Base-by-base conservation (phyloP, 2,888 invertebrate species). In the Megastigmus dorsalis region DNA sequence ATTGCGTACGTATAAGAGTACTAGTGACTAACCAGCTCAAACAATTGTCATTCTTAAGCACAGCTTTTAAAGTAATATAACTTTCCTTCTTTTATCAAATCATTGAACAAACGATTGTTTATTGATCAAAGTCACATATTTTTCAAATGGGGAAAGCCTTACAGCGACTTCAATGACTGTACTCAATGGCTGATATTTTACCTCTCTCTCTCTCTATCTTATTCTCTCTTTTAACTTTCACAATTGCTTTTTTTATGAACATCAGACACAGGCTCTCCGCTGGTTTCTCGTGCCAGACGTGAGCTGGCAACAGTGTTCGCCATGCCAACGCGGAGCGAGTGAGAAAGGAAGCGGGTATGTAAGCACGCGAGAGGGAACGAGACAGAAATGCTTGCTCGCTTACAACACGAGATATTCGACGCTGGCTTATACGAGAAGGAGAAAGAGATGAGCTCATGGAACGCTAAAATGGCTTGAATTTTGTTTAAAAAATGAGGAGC, bases 211-310 rank as follows among this genome's bases (percentile, higher is more conserved):
- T 20, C 20, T 52, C 52, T 63, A 18, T 65, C 65, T 77, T n/a
- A n/a, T 71, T 76, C 74, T 78, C 77, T 75, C 77, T 75, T 74
- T 82, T 67, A 81, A 85, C 84, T 85, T 83, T 85, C 82, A 82
- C 84, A 81, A 84, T 81, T 78, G 81, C 78, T 78, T 79, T 81
- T 78, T 79, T 77, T 57, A 59, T 26, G 36, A 45, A n/a, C 55
- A 43, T 38, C 20, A 50, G 45, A n/a, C n/a, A n/a, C 23, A 15
- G 52, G 52, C 45, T 48, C 38, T 18, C 38, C n/a, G n/a, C n/a
- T n/a, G n/a, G n/a, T n/a, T n/a, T n/a, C n/a, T 50, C 65, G 2
- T 65, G 30, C 45, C 67, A 50, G 52, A n/a, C 59, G 52, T 18
- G 78, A 76, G 73, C 77, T 76, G 78, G 80, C 81, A 79, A 80